Percentiles rank a stretch among this genome's conserved stretches.
Conservation (phyloP, 2,113 vertebrate genomes). For the Cyphomyrus plagiostoma region DNA sequence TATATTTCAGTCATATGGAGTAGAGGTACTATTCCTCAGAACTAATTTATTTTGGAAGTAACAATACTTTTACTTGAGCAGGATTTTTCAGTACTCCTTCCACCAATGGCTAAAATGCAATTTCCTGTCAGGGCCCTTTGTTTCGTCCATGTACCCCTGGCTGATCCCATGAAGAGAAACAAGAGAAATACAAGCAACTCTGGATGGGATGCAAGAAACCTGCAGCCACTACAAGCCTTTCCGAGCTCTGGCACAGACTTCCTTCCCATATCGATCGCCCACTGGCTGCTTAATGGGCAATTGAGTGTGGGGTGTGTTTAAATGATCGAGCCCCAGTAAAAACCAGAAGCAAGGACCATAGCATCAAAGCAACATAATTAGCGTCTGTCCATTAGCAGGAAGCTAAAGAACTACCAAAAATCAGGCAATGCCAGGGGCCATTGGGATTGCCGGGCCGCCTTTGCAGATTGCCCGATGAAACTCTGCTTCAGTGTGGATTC, state of each 20-base stretch:
- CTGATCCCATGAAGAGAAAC: not conserved
- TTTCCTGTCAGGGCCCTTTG: not conserved
- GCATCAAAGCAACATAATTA: not conserved
- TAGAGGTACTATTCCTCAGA: not conserved
- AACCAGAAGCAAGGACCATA: not conserved
- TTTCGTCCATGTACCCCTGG: not conserved
- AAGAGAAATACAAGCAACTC: not conserved
- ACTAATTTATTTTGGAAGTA: not conserved
- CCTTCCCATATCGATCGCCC: not conserved
- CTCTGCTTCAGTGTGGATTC: not conserved
- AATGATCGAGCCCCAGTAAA: constrained; percentile 7
- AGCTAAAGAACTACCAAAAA: not conserved
- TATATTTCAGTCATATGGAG: not conserved
- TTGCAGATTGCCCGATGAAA: not conserved
- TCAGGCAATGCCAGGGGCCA: not conserved
- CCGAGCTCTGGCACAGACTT: not conserved
- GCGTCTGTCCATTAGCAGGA: not conserved
- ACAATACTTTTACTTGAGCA: not conserved
- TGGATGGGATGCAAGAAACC: not conserved
- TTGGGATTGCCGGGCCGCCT: not conserved
- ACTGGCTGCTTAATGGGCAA: not conserved
- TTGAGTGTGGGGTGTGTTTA: constrained; percentile 5
- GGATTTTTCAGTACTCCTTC: not conserved
- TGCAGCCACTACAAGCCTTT: not conserved
- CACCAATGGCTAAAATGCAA: not conserved